Base-by-base conservation (phyloP, 2,888 invertebrate genomes). In the Drosophila glabriapex region DNA sequence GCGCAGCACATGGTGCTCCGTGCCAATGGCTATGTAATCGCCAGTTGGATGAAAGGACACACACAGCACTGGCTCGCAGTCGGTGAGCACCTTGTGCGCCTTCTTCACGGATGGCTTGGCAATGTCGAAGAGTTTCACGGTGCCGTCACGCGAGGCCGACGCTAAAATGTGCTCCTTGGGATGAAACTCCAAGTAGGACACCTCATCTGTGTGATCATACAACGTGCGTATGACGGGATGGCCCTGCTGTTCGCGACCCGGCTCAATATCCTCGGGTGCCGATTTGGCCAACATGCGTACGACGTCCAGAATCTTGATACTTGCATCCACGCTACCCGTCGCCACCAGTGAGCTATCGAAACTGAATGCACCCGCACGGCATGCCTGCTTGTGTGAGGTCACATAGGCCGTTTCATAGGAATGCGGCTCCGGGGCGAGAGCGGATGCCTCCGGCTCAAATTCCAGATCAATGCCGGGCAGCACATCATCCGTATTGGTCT, bases 321-420 rank as follows among this genome's bases (percentile, higher is more conserved):
- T 99, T 2, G 99, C 98, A 93, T 99, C 99, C 1, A 98, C 98
- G 82, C 99, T 99, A 19, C 99, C 99, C 0, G 99, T 99, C 0
- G 99, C 99, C 16, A 99, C 98, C 0, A 99, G 94, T 81, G 98
- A 98, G 0, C 99, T 99, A 94, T 99, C 99, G 12, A 95, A 95
- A 76, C 98, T 99, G 93, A 99, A 99, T 4, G 98, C 98, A 9
- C 99, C 99, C 0, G 99, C 97, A 63, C 99, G 95, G 80, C 99
- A 99, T 66, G 97, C 96, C 86, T 97, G 98, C 94, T 99, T 99
- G 94, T 99, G 99, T 5, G 99, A 98, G 4, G 99, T 99, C 41
- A 99, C 98, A 92, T 99, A 99, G 0, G 99, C 99, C 0, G 99
- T 99, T 94, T 99, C 99, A 92, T 99, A 99, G 14, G 98, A 95